Base-by-base conservation (phyloP, 2,888 invertebrate species). In the Cephus spinipes region DNA sequence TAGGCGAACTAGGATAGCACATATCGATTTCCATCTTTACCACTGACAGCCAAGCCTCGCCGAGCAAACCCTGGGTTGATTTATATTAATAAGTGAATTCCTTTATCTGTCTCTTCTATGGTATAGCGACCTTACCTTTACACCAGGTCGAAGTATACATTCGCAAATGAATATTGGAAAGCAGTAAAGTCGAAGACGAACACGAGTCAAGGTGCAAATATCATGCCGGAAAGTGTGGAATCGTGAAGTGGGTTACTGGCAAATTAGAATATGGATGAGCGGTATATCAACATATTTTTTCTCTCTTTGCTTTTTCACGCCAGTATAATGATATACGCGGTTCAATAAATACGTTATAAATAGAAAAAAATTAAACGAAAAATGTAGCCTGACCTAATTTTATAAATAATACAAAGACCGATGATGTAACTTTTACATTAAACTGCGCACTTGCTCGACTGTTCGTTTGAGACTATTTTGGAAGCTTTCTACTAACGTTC, bases 1-100 rank as follows among this genome's bases (percentile, higher is more conserved):
- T 23, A 55, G 55, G 55, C 55, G 55, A 55, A 55, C 55, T 55
- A 55, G 55, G 23, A 35, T 32, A 15, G 68, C 55, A 34, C 76
- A 81, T 85, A 86, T 88, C 84, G 85, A 87, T 87, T 83, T 85
- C 79, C 81, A 83, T 82, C 77, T 86, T 86, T 84, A 76, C 80
- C 81, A 83, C 32, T 71, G 71, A 71, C 77, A 81, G 71, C 77
- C 74, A 80, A 75, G 55, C 79, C 79, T 82, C 83, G 78, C 84
- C 84, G 82, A 80, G 76, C 80, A 82, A 75, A 78, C 80, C 82
- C 55, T 55, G 55, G 23, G 81, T 81, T 78, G 77, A 85, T 85
- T 81, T 80, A 87, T 87, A 87, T 86, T 87, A 82, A 87, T 85
- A 82, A 85, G 80, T 76, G 15, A 71, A 71, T 15, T 55, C 23